These are phyloP conservation scores for Acrobasis consociella DNA, from an alignment of 2,888 invertebrate genomes.

Conservation along the genomic window DNA sequence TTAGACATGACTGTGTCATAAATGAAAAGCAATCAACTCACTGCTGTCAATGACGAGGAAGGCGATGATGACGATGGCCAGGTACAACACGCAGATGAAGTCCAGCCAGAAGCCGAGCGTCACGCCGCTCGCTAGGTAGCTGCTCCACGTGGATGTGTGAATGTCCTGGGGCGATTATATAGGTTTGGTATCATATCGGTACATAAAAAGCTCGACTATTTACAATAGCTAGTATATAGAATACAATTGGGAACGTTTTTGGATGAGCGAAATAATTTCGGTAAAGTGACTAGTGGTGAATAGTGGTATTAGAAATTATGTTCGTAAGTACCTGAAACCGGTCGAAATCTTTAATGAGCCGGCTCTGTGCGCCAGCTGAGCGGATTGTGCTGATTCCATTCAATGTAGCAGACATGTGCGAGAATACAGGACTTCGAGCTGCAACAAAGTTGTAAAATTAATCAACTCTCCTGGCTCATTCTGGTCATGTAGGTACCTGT, in stretches of 20 bases:
- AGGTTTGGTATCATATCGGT: not conserved
- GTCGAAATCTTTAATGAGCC: conserved; percentile 90
- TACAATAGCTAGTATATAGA: no score
- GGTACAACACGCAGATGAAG: conserved; percentile 86
- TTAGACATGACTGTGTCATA: no score
- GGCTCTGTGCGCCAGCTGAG: conserved; percentile 88
- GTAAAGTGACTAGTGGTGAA: no score
- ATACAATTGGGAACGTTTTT: no score
- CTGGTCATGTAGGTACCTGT: no score
- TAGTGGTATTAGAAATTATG: not conserved
- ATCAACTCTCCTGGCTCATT: not conserved
- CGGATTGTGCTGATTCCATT: conserved; percentile 94
- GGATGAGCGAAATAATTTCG: no score
- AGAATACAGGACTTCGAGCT: conserved; percentile 96
- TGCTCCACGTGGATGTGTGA: conserved; percentile 89
- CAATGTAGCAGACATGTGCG: conserved; percentile 93
- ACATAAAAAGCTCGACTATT: no score
- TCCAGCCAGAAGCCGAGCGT: conserved; percentile 92
- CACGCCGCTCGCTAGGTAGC: conserved; percentile 85
- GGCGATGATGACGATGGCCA: conserved; percentile 86
- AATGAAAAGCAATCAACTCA: conserved; percentile 44
- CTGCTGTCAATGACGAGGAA: conserved; percentile 83
- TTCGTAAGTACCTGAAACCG: conserved; percentile 83
- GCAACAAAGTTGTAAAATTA: conserved; percentile 36
- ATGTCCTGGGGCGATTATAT: conserved; percentile 79